Conservation (phyloP, 2,113 vertebrate genomes). For the Mastomys natalensis region DNA sequence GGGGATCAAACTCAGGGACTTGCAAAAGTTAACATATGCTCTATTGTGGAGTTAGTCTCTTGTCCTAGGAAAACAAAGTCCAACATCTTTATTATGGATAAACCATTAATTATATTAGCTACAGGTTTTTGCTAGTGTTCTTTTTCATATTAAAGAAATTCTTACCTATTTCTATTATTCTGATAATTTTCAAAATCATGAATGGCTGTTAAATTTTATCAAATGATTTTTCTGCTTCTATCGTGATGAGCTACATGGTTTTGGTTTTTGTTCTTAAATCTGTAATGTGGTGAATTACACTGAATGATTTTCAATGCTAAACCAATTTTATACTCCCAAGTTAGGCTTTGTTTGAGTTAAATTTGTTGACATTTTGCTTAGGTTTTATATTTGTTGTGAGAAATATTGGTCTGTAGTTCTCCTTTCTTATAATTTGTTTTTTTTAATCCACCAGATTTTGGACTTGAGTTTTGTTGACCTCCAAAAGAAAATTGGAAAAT, state of each 20-base stretch:
- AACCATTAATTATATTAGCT: constrained; percentile 18
- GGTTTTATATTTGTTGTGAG: constrained; percentile 2
- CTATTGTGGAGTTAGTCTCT: background rate
- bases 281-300: background rate
- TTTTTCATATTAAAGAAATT: constrained; percentile 48
- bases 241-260: background rate
- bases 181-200: constrained; percentile 49
- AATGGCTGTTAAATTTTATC: constrained; percentile 37
- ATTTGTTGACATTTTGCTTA: constrained; percentile 29
- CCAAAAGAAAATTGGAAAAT: background rate
- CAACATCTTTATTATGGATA: background rate
- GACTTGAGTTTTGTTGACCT: background rate
- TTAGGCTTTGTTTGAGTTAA: constrained; percentile 56
- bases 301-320: constrained; percentile 46
- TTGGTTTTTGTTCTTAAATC: constrained; percentile 44
- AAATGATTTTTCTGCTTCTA: constrained; percentile 42
- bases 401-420: background rate
- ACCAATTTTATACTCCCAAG: background rate
- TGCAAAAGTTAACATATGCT: background rate
- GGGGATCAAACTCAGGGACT: background rate
- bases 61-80: background rate
- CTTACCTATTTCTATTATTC: background rate
- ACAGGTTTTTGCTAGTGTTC: background rate
- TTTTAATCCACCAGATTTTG: constrained; percentile 25
- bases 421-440: constrained; percentile 3